phyloP scores from a whole-genome alignment of 1,140 invertebrate genomes.

The Tetramorium alpestre region DNA sequence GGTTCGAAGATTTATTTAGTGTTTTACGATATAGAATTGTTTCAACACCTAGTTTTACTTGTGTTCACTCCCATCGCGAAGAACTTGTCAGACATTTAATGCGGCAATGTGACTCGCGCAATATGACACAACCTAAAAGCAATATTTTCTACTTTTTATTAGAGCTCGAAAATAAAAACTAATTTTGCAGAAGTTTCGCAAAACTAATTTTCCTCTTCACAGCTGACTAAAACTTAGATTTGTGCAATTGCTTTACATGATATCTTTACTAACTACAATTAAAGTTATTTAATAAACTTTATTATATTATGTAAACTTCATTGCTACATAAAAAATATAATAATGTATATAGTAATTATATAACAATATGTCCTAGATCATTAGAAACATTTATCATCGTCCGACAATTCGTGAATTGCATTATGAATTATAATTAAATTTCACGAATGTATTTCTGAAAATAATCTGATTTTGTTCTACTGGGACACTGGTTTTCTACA shows the following conservation, averaged over 20 bases:
- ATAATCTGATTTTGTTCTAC: not conserved
- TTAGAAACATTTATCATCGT: slow-evolving; percentile 6
- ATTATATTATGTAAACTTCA: not conserved
- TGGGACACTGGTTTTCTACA: not conserved
- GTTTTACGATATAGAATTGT: slow-evolving; percentile 27
- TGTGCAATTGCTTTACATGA: not conserved
- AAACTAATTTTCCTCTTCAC: slow-evolving; percentile 6
- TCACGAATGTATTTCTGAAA: not conserved
- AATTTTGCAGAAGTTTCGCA: not conserved
- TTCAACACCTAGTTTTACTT: not conserved
- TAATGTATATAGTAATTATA: not conserved
- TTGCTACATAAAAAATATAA: not conserved
- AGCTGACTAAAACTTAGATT: not conserved
- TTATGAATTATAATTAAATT: not conserved
- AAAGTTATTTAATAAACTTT: not conserved
- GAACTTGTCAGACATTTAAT: slow-evolving; percentile 14
- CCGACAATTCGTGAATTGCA: not conserved
- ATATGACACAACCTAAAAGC: not conserved
- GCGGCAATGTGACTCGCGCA: not conserved
- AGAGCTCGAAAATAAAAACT: not conserved
- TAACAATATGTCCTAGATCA: not conserved
- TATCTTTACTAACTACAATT: not conserved
- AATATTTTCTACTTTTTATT: not conserved
- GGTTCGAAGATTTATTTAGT: slow-evolving; percentile 17
- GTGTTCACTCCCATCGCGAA: not conserved